Evolutionary conservation across 2,888 invertebrate genomes (phyloP).

Genomic region (Himalopsyche tibetana): DNA sequence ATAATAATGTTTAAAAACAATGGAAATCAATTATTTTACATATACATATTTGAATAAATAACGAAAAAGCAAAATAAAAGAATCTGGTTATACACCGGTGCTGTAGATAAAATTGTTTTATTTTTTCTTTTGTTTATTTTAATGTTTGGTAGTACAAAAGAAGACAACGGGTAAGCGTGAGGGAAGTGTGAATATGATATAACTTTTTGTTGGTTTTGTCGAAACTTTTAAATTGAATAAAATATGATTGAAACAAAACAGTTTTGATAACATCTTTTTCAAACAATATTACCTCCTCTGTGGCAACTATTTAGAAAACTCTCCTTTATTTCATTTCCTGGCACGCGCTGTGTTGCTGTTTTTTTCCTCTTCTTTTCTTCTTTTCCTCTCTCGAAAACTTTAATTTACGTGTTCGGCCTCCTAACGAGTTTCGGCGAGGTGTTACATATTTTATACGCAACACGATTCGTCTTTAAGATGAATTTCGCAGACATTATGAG

Average conservation of each 20-base stretch:
- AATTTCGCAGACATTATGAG: constrained; percentile 27
- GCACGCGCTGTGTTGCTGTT: constrained; percentile 15
- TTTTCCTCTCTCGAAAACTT: constrained; percentile 14
- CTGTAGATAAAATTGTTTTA: no score
- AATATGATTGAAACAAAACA: constrained; percentile 34
- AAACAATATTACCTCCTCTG: constrained; percentile 15
- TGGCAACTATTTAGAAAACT: constrained; percentile 9
- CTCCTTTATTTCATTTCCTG: constrained; percentile 15
- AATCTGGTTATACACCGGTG: no score
- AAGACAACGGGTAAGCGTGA: not conserved
- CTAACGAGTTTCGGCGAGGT: constrained; percentile 31
- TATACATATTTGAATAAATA: no score
- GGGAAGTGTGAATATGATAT: not conserved
- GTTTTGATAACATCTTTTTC: constrained; percentile 3
- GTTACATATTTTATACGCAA: constrained; percentile 44
- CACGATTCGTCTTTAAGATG: constrained; percentile 36
- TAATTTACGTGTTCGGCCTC: constrained; percentile 17
- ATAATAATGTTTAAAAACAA: no score
- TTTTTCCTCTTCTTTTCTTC: not conserved
- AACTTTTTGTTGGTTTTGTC: not conserved
- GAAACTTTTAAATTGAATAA: constrained; percentile 25
- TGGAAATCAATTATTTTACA: no score
- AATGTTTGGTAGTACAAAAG: not conserved
- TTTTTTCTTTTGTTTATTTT: not conserved
- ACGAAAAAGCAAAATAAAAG: no score